Percentiles rank a stretch among this genome's conserved stretches.
These are phyloP conservation scores for Eurypyga helias DNA, from an alignment of 2,113 vertebrate species.

Conservation along the genomic window DNA sequence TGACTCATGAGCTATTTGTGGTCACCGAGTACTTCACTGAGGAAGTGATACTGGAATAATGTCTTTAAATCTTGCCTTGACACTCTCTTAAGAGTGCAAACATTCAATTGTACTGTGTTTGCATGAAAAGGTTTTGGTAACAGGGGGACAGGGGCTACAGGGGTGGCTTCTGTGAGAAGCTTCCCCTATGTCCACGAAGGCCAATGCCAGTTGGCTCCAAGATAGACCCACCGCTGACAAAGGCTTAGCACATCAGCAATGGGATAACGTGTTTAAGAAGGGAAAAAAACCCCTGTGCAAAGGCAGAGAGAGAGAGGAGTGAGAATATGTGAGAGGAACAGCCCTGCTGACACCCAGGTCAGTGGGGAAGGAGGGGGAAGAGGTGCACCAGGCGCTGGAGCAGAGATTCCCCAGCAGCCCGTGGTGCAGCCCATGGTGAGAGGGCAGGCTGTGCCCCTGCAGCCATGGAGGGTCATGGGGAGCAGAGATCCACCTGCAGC, in stretches of 20 bases:
- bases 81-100: not conserved
- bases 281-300: not conserved
- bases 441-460: not conserved
- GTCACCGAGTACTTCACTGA: not conserved
- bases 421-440: rapidly evolving
- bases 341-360: not conserved
- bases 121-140: not conserved
- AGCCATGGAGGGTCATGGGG: rapidly evolving
- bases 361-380: not conserved
- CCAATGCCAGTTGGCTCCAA: not conserved
- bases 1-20: not conserved
- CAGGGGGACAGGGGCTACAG: rapidly evolving
- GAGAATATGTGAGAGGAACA: not conserved
- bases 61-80: not conserved
- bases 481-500: not conserved
- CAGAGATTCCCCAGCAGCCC: not conserved
- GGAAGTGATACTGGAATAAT: not conserved
- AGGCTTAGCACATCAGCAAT: not conserved
- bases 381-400: rapidly evolving
- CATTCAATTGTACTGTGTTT: not conserved
- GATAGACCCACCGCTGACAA: not conserved
- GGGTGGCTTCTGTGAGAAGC: not conserved
- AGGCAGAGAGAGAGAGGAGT: not conserved
- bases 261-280: not conserved
- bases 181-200: rapidly evolving